Percentiles rank a stretch among this genome's conserved stretches.
These are phyloP conservation scores for Chionodraco myersi DNA, from an alignment of 2,113 vertebrate genomes.

Conservation along the genomic window DNA sequence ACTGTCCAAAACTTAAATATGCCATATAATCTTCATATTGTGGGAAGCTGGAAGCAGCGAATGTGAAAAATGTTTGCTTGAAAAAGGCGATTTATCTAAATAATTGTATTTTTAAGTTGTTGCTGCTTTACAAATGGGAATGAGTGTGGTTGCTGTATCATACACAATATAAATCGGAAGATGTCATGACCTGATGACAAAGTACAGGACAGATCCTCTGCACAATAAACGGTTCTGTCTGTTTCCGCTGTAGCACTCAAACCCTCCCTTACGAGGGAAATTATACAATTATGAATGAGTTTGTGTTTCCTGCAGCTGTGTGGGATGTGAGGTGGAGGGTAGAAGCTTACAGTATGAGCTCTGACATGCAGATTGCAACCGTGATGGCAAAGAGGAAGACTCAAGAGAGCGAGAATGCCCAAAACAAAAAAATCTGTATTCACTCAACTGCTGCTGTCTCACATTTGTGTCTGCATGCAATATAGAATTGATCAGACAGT, in stretches of 20 bases:
- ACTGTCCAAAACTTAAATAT: neutral
- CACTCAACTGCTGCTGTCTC: constrained; percentile 22
- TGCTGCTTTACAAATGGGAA: neutral
- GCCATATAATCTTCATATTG: neutral
- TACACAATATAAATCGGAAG: neutral
- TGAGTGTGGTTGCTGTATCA: neutral
- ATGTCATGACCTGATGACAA: neutral
- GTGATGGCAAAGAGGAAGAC: constrained; percentile 26
- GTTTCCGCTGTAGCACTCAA: constrained; percentile 15
- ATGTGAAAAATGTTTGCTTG: neutral
- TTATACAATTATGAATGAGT: constrained; percentile 39
- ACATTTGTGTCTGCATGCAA: constrained; percentile 25
- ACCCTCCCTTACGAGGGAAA: constrained; percentile 18
- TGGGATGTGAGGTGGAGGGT: constrained; percentile 29
- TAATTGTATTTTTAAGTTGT: neutral
- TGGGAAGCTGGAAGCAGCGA: neutral
- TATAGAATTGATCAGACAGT: constrained; percentile 19
- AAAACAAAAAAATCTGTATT: constrained; percentile 10
- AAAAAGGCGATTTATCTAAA: neutral
- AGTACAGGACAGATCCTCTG: constrained; percentile 23
- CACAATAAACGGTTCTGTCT: constrained; percentile 3
- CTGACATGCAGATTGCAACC: constrained; percentile 44
- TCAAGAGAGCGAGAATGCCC: constrained; percentile 15
- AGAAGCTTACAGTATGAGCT: constrained; percentile 34
- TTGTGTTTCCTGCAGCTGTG: constrained; percentile 26